phyloP scores from a whole-genome alignment of 2,113 vertebrate genomes.

The Psittacula cyanocephala region DNA sequence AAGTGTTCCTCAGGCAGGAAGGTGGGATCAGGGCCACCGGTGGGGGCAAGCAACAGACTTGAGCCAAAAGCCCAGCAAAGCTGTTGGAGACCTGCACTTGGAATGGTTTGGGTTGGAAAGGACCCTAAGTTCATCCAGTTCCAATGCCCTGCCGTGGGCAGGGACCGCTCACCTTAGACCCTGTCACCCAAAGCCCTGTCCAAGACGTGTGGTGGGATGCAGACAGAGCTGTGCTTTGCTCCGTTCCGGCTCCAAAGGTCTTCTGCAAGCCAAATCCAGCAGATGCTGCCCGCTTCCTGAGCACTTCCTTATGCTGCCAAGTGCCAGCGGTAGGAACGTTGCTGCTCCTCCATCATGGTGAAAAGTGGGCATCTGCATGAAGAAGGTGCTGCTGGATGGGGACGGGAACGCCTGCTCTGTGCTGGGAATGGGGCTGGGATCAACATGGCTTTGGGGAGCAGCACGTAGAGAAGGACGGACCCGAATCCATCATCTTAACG shows the following conservation, averaged over 20 bases:
- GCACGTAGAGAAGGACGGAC: neutral
- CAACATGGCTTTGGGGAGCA: rapidly evolving
- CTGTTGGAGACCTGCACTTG: neutral
- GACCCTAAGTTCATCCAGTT: neutral
- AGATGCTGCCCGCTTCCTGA: neutral
- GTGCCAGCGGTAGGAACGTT: rapidly evolving
- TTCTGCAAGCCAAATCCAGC: neutral
- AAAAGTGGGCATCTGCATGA: neutral
- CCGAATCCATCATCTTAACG: neutral
- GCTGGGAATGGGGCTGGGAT: neutral
- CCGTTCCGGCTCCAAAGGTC: neutral
- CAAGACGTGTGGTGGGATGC: neutral
- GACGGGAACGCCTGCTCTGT: neutral
- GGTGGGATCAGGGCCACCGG: neutral
- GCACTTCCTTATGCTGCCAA: neutral
- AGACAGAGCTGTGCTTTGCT: neutral
- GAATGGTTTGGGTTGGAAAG: neutral
- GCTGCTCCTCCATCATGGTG: neutral
- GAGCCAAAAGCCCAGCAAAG: neutral
- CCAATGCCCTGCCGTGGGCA: neutral
- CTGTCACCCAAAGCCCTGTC: neutral
- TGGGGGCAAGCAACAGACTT: rapidly evolving
- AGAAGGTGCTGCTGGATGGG: neutral
- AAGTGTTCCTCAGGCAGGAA: neutral
- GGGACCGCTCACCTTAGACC: neutral